phyloP scores from a whole-genome alignment of 2,797 vertebrate genomes.

The Epinephelus malabaricus region DNA sequence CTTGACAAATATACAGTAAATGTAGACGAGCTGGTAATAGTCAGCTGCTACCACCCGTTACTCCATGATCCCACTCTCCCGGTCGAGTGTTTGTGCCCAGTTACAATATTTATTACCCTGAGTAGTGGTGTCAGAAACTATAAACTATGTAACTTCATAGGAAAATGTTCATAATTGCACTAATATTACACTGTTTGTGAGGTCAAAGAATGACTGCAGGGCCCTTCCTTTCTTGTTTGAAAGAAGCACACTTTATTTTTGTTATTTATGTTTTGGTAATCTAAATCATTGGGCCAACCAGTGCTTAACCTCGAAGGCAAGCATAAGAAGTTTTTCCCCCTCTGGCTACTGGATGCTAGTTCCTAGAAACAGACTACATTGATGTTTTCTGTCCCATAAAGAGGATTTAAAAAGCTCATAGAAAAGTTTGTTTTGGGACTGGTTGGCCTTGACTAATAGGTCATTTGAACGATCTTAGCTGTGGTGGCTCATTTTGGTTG shows the following conservation, averaged over 20 bases:
- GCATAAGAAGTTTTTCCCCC: background rate
- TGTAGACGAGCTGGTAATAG: slow-evolving; percentile 72
- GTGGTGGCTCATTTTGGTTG: background rate
- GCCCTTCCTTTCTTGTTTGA: background rate
- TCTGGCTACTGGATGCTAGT: background rate
- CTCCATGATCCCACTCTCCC: slow-evolving; percentile 3
- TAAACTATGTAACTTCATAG: background rate
- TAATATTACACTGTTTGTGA: background rate
- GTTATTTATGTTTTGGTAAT: background rate
- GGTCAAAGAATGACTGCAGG: background rate
- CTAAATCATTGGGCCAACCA: background rate
- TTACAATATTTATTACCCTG: slow-evolving; percentile 4
- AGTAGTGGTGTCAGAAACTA: background rate
- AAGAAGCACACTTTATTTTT: background rate
- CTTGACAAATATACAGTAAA: slow-evolving; percentile 78
- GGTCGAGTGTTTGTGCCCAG: background rate
- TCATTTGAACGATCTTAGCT: background rate
- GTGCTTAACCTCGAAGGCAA: background rate
- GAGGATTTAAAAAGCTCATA: background rate
- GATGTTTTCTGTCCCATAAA: no score
- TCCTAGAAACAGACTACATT: no score
- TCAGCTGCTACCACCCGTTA: slow-evolving; percentile 57
- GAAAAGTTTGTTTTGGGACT: background rate
- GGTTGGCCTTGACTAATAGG: background rate
- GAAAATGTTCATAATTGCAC: background rate